These are phyloP conservation scores for Zaprionus davidi DNA, from an alignment of 1,140 invertebrate genomes.

Conservation along the genomic window DNA sequence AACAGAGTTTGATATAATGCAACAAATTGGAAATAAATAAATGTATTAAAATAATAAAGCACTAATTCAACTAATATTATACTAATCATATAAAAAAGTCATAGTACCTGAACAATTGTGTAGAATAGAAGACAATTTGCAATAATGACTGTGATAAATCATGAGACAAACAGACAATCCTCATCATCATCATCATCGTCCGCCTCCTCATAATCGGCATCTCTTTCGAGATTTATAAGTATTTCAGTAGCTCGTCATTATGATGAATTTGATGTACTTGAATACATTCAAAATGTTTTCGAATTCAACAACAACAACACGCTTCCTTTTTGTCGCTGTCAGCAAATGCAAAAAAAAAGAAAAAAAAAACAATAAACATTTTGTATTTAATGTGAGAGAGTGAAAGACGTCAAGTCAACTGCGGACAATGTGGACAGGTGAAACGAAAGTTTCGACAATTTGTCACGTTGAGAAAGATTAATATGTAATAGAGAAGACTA, in stretches of 20 bases:
- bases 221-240: slow-evolving; percentile 36
- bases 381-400: slow-evolving; percentile 19
- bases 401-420: slow-evolving; percentile 20
- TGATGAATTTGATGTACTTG: slow-evolving; percentile 45
- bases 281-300: background rate
- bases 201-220: background rate
- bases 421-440: slow-evolving; percentile 35
- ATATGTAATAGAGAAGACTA: background rate
- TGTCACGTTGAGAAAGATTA: slow-evolving; percentile 36
- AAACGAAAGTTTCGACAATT: slow-evolving; percentile 47
- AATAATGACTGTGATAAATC: slow-evolving; percentile 17
- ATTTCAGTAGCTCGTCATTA: slow-evolving; percentile 36
- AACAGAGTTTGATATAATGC: background rate
- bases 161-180: background rate
- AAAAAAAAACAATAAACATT: slow-evolving; percentile 17
- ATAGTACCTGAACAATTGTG: background rate
- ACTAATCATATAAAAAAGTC: background rate
- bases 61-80: background rate
- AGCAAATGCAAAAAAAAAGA: background rate
- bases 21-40: background rate
- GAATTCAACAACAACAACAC: slow-evolving; percentile 15
- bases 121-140: slow-evolving; percentile 1
- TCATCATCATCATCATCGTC: background rate
- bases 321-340: background rate
- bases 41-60: background rate